phyloP scores from a whole-genome alignment of 2,113 vertebrate genomes.

The Pangasianodon gigas region DNA sequence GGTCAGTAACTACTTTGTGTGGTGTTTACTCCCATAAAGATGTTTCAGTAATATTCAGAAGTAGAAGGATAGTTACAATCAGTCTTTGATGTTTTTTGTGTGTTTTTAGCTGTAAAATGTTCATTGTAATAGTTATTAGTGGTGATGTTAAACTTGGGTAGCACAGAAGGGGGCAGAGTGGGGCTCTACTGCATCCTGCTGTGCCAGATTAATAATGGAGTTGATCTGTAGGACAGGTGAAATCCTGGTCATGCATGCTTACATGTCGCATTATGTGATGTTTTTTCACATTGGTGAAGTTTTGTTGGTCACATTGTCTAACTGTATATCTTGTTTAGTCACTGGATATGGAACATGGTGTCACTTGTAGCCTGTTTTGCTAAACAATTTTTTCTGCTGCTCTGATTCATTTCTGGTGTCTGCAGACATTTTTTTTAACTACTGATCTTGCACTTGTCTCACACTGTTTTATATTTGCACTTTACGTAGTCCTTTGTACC shows the following conservation, averaged over 20 bases:
- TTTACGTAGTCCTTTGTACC: background rate
- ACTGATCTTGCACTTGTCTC: background rate
- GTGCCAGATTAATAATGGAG: background rate
- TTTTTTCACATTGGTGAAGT: background rate
- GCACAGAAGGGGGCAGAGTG: slow-evolving; percentile 28
- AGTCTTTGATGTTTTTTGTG: background rate
- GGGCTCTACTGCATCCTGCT: background rate
- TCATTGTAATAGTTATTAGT: background rate
- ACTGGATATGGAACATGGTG: background rate
- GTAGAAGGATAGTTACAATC: background rate
- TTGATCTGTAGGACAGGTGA: background rate
- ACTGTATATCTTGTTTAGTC: background rate
- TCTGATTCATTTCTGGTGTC: background rate
- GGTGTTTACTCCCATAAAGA: background rate
- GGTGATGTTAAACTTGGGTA: background rate
- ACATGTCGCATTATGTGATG: too few species aligned
- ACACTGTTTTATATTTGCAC: background rate
- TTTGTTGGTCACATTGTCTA: background rate
- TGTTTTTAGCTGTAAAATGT: background rate
- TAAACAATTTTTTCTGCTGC: background rate
- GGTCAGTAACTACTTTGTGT: background rate
- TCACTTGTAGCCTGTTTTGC: background rate
- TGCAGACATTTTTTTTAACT: background rate
- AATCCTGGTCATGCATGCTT: too few species aligned
- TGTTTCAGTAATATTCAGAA: background rate